Percentiles rank a stretch among this genome's conserved stretches.
phyloP scores from a whole-genome alignment of 2,113 vertebrate genomes.

The Cyrtonyx montezumae region DNA sequence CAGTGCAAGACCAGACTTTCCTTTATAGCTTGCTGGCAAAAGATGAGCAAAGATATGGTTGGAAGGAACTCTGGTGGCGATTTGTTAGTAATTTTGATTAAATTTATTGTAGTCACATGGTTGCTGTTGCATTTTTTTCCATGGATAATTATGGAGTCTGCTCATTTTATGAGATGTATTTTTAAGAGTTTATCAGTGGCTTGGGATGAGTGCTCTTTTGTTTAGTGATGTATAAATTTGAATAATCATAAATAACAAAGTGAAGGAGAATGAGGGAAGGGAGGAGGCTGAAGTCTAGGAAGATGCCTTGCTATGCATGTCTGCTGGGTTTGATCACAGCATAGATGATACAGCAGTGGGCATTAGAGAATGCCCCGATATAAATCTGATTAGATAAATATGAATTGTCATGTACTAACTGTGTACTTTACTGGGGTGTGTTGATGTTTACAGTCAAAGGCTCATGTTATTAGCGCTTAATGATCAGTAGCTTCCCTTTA shows the following conservation, averaged over 20 bases:
- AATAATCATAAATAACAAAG: slow-evolving; percentile 73
- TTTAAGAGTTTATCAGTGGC: slow-evolving; percentile 72
- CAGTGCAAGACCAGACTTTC: slow-evolving; percentile 40
- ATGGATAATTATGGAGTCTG: slow-evolving; percentile 59
- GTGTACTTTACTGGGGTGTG: slow-evolving; percentile 18
- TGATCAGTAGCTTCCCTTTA: slow-evolving; percentile 5
- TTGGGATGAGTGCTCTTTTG: slow-evolving; percentile 74
- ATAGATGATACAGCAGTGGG: background rate
- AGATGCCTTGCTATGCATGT: background rate
- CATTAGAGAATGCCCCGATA: slow-evolving; percentile 36
- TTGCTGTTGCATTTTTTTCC: slow-evolving; percentile 58
- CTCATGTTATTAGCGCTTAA: slow-evolving; percentile 25
- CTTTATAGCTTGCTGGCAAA: background rate
- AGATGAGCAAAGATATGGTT: slow-evolving; percentile 38
- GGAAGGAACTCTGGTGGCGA: slow-evolving; percentile 43
- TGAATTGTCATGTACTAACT: slow-evolving; percentile 40
- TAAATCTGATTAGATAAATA: slow-evolving; percentile 53
- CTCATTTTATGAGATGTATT: slow-evolving; percentile 69
- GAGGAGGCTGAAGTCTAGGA: slow-evolving; percentile 38
- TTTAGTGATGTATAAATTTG: slow-evolving; percentile 75
- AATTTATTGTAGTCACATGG: slow-evolving; percentile 56
- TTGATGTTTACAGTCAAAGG: slow-evolving; percentile 31
- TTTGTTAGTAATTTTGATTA: slow-evolving; percentile 62
- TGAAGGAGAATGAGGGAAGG: slow-evolving; percentile 8
- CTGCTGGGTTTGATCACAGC: slow-evolving; percentile 26